Evolutionary conservation across 2,888 invertebrate species (phyloP).

Genomic region (Tachina fera): DNA sequence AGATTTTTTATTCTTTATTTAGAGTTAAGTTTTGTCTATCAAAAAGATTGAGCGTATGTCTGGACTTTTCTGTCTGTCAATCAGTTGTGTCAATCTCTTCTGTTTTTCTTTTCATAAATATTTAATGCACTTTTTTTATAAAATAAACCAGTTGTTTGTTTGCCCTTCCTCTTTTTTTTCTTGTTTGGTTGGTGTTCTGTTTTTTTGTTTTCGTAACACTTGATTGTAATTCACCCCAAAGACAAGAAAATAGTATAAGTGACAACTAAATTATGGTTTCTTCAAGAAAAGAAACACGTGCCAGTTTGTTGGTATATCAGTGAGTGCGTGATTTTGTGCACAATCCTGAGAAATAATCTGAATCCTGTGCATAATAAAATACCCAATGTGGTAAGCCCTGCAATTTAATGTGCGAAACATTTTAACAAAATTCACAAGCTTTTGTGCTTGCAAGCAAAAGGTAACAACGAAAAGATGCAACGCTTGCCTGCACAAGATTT

Average conservation of each 20-base stretch:
- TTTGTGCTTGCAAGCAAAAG: slow-evolving; percentile 19
- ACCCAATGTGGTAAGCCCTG: slow-evolving; percentile 67
- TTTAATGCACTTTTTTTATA: slow-evolving; percentile 63
- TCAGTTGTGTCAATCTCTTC: slow-evolving; percentile 1
- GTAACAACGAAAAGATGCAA: slow-evolving; percentile 55
- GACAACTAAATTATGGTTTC: slow-evolving; percentile 71
- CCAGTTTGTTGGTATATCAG: slow-evolving; percentile 35
- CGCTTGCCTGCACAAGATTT: slow-evolving; percentile 67
- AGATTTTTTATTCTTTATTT: slow-evolving; percentile 8
- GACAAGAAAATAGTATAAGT: slow-evolving; percentile 45
- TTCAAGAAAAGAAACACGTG: slow-evolving; percentile 61
- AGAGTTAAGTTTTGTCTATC: slow-evolving; percentile 16
- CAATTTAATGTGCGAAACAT: slow-evolving; percentile 58
- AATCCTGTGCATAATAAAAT: slow-evolving; percentile 66
- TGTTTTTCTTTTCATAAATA: slow-evolving; percentile 44
- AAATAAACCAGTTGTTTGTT: slow-evolving; percentile 29
- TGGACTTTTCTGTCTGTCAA: slow-evolving; percentile 43
- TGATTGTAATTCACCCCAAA: slow-evolving; percentile 39
- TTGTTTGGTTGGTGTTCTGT: neutral
- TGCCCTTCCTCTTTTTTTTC: neutral
- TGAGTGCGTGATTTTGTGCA: slow-evolving; percentile 17
- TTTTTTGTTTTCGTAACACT: slow-evolving; percentile 8
- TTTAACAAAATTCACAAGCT: slow-evolving; percentile 29
- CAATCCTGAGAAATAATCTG: slow-evolving; percentile 27
- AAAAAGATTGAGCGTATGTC: neutral